Conservation (phyloP, 2,113 vertebrate species). For the Jaculus jaculus region DNA sequence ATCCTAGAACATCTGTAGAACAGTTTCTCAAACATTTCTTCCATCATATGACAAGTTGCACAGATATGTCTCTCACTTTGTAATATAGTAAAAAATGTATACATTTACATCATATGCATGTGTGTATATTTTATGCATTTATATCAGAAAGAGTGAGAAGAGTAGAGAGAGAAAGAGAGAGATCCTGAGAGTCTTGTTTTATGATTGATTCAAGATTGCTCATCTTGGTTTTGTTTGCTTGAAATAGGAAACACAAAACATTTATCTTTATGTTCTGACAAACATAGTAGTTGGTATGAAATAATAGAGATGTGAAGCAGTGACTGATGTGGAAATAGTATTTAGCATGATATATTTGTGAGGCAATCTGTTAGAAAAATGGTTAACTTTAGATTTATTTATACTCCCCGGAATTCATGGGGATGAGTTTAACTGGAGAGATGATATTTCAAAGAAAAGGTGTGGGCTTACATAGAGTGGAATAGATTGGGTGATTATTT, state of each 20-base stretch:
- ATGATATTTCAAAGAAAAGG: conserved; percentile 3
- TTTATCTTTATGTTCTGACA: conserved; percentile 61
- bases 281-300: conserved; percentile 30
- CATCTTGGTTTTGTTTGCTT: conserved; percentile 65
- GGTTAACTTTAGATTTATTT: conserved; percentile 27
- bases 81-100: conserved; percentile 53
- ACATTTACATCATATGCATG: conserved; percentile 8
- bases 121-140: neutral
- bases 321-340: neutral
- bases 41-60: conserved; percentile 74
- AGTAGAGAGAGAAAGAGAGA: neutral
- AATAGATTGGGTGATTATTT: neutral
- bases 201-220: conserved; percentile 62
- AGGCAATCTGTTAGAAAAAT: conserved; percentile 16
- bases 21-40: conserved; percentile 77
- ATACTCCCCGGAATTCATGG: neutral
- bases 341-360: neutral
- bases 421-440: neutral
- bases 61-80: conserved; percentile 78
- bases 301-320: neutral
- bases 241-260: conserved; percentile 19
- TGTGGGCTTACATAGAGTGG: neutral
- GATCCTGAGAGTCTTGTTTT: conserved; percentile 5
- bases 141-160: neutral
- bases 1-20: conserved; percentile 80